Conservation (phyloP, 1,140 invertebrate genomes). For the Bilobella aurantiaca region DNA sequence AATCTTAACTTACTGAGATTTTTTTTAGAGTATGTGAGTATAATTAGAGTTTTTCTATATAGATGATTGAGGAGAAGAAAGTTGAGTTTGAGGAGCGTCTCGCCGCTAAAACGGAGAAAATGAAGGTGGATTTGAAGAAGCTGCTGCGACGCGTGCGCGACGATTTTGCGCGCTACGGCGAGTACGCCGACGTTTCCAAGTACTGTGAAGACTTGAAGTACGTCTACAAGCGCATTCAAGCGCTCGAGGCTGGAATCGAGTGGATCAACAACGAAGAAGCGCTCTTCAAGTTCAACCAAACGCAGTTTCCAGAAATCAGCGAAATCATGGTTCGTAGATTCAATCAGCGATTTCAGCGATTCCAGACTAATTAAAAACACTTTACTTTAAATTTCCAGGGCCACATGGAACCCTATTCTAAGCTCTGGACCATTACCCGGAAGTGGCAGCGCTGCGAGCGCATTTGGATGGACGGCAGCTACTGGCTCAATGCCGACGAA, state of each 20-base stretch:
- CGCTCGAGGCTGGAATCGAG: conserved; percentile 56
- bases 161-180: conserved; percentile 38
- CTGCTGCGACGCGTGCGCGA: conserved; percentile 52
- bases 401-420: conserved; percentile 45
- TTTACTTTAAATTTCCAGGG: conserved; percentile 12
- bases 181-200: conserved; percentile 44
- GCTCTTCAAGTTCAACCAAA: conserved; percentile 66
- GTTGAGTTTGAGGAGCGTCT: conserved; percentile 67
- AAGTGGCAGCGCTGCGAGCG: conserved; percentile 70
- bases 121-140: conserved; percentile 58
- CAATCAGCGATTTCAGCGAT: background rate
- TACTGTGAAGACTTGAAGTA: conserved; percentile 51
- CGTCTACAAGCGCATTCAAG: conserved; percentile 60
- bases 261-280: conserved; percentile 86
- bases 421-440: conserved; percentile 47
- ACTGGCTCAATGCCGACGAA: conserved; percentile 61
- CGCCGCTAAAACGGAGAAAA: conserved; percentile 52
- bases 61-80: conserved; percentile 66
- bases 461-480: conserved; percentile 82
- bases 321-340: conserved; percentile 19
- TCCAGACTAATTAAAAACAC: background rate
- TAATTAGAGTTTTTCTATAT: background rate
- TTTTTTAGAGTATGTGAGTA: background rate
- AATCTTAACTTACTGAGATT: too few species aligned
- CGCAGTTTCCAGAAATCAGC: conserved; percentile 41